Percentiles rank a stretch among this genome's conserved stretches.
Evolutionary conservation across 2,888 invertebrate genomes (phyloP).

Genomic region (Tipula confusa): DNA sequence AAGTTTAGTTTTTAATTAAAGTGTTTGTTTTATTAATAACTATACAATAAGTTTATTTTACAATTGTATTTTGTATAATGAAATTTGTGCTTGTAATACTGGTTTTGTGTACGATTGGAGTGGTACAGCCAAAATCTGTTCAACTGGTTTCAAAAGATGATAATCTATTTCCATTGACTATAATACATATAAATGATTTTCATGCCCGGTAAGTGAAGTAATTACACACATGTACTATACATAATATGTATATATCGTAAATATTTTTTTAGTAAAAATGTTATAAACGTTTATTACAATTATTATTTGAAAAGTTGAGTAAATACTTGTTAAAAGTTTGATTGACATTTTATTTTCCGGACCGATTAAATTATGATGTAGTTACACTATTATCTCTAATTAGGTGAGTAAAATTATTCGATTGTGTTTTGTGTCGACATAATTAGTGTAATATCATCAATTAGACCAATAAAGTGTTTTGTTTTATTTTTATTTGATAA

Average conservation of each 20-base stretch:
- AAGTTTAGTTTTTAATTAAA: neutral
- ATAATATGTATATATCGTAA: neutral
- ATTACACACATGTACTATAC: neutral
- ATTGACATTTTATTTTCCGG: too few species aligned
- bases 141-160: neutral
- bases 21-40: neutral
- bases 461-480: too few species aligned
- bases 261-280: neutral
- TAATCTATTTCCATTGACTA: neutral
- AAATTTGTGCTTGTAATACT: neutral
- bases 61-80: neutral
- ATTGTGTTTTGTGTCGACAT: too few species aligned
- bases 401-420: too few species aligned
- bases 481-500: too few species aligned
- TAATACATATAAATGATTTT: slow-evolving; percentile 30
- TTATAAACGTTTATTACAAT: neutral
- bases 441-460: too few species aligned
- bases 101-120: neutral
- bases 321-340: too few species aligned
- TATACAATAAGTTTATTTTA: too few species aligned
- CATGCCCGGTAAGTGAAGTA: neutral
- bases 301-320: too few species aligned
- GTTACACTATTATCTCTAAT: too few species aligned
- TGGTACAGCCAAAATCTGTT: neutral
- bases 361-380: too few species aligned